Percentiles rank a stretch among this genome's conserved stretches.
These are phyloP conservation scores for Mythimna albipuncta DNA, from an alignment of 2,888 invertebrate species.

Conservation along the genomic window DNA sequence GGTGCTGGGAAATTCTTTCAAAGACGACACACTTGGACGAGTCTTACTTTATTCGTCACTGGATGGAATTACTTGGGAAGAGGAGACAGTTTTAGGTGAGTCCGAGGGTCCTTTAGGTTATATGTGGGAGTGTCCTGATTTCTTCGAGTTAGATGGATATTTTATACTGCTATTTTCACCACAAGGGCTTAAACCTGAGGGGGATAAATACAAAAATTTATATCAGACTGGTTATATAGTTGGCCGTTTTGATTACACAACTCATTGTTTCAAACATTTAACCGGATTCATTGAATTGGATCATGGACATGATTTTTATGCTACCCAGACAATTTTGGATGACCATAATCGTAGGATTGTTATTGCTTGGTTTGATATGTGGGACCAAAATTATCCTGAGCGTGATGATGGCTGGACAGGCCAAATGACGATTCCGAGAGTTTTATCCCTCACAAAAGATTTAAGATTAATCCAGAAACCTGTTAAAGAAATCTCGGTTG, in stretches of 20 bases:
- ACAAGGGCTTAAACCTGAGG: conserved; percentile 80
- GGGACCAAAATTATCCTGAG: conserved; percentile 83
- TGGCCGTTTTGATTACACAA: conserved; percentile 80
- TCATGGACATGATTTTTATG: conserved; percentile 85
- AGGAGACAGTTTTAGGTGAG: conserved; percentile 73
- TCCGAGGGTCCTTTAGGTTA: conserved; percentile 81
- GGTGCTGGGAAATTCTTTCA: conserved; percentile 83
- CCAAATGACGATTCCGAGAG: conserved; percentile 81
- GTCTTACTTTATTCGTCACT: conserved; percentile 79
- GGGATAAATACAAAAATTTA: conserved; percentile 79
- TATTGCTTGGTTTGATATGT: conserved; percentile 86
- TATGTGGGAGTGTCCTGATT: conserved; percentile 90
- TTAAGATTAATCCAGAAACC: conserved; percentile 77
- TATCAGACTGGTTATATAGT: conserved; percentile 86
- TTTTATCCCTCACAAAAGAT: conserved; percentile 71
- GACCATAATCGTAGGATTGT: conserved; percentile 73
- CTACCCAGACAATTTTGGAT: conserved; percentile 81
- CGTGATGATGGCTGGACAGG: conserved; percentile 82
- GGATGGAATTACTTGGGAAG: conserved; percentile 78
- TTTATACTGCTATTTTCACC: conserved; percentile 84
- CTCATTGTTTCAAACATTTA: conserved; percentile 71
- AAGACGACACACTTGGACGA: conserved; percentile 76
- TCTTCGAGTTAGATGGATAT: conserved; percentile 81
- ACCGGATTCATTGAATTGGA: conserved; percentile 80
- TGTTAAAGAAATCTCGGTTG: conserved; percentile 65